Percentiles rank a stretch among this genome's conserved stretches.
Conservation (phyloP, 2,113 vertebrate genomes). For the Clarias magur region DNA sequence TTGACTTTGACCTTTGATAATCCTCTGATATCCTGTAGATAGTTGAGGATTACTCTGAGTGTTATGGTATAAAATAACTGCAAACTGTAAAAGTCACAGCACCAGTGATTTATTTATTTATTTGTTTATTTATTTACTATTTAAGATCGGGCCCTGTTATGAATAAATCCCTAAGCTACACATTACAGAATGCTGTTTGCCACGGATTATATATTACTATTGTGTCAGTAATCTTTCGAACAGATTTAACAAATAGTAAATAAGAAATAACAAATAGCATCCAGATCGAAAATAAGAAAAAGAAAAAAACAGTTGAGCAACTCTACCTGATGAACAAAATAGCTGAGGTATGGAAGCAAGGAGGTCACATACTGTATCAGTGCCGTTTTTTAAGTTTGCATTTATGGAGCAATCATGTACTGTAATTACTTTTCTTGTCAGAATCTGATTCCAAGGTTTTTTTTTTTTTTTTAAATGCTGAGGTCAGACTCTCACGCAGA, state of each 20-base stretch:
- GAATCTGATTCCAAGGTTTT: not conserved
- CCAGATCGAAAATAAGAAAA: not conserved
- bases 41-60: not conserved
- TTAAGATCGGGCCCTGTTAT: not conserved
- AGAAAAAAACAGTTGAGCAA: not conserved
- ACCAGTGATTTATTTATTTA: not conserved
- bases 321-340: not conserved
- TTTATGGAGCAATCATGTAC: not conserved
- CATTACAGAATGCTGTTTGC: not conserved
- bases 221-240: not conserved
- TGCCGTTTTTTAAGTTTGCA: not conserved
- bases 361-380: not conserved
- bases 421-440: not conserved
- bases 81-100: not conserved
- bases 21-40: slow-evolving; percentile 1
- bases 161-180: not conserved
- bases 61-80: not conserved
- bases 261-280: not conserved
- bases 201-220: not conserved
- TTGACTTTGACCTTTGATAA: slow-evolving; percentile 38
- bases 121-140: not conserved
- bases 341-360: not conserved
- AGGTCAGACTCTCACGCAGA: not conserved
- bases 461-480: not conserved
- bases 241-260: not conserved